A percentile compares a stretch with the other conserved stretches of the same genome.
phyloP scores from a whole-genome alignment of 2,113 vertebrate species.

The mouse (Mus musculus) region DNA sequence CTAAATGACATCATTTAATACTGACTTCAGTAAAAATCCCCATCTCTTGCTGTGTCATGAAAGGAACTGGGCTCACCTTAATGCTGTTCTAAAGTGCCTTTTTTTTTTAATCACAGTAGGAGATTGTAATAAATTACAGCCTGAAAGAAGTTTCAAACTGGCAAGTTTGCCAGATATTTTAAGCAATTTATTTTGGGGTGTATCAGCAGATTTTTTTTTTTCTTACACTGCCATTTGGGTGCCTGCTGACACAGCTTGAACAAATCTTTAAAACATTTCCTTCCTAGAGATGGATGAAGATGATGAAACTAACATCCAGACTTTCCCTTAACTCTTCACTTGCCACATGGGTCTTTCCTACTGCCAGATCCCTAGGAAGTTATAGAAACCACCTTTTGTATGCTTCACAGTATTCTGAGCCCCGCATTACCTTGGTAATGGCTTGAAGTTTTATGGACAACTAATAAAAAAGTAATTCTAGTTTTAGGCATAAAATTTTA shows the following conservation, averaged over 20 bases:
- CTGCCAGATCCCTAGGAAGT: conserved; percentile 8
- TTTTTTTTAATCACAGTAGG: conserved; percentile 52
- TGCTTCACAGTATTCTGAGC: conserved; percentile 41
- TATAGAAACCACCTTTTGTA: not conserved
- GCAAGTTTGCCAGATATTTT: conserved; percentile 81
- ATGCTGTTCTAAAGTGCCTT: conserved; percentile 50
- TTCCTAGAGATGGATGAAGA: conserved; percentile 72
- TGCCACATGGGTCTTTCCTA: conserved; percentile 26
- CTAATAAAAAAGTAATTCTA: conserved; percentile 32
- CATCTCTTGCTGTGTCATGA: conserved; percentile 43
- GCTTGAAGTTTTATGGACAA: conserved; percentile 60
- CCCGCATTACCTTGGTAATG: conserved; percentile 25
- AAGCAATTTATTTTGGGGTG: conserved; percentile 79
- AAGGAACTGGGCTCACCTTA: conserved; percentile 70
- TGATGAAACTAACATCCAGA: conserved; percentile 59
- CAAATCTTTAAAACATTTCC: conserved; percentile 76
- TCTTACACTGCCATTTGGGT: conserved; percentile 77
- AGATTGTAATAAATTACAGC: conserved; percentile 77
- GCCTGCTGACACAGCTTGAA: conserved; percentile 81
- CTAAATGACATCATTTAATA: conserved; percentile 55
- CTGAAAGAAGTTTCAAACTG: conserved; percentile 77
- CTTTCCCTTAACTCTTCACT: conserved; percentile 70
- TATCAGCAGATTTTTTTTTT: conserved; percentile 79
- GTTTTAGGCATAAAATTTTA: conserved; percentile 53
- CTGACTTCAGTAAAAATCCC: conserved; percentile 63